phyloP scores from a whole-genome alignment of 1,140 invertebrate genomes.

The Formica exsecta region DNA sequence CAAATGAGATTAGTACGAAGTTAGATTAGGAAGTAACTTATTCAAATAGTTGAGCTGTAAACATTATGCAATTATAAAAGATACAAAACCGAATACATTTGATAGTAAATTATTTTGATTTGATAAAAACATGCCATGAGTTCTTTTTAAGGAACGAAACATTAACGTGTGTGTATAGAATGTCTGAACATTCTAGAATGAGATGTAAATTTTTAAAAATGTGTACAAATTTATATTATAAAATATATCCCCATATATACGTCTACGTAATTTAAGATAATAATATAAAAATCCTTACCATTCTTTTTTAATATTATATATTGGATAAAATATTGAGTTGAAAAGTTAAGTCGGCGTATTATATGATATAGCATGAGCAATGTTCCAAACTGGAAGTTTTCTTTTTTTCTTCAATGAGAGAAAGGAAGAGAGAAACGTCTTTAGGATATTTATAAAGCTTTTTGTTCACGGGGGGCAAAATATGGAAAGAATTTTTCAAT shows the following conservation, averaged over 20 bases:
- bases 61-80: background rate
- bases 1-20: background rate
- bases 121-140: constrained; percentile 98
- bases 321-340: no score
- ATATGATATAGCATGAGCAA: no score
- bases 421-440: no score
- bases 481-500: no score
- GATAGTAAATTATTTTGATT: constrained; percentile 95
- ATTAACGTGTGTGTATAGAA: constrained; percentile 99
- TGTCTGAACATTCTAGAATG: constrained; percentile 94
- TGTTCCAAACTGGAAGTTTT: no score
- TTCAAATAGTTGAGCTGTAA: constrained; percentile 27
- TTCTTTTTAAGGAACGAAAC: constrained; percentile 98
- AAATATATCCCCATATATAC: background rate
- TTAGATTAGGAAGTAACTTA: constrained; percentile 44
- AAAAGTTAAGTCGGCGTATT: no score
- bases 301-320: no score
- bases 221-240: background rate
- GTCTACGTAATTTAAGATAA: background rate
- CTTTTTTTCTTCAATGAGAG: no score
- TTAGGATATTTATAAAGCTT: no score
- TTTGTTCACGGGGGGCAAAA: no score
- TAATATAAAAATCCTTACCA: no score
- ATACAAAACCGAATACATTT: constrained; percentile 92
- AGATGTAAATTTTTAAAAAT: background rate